Evolutionary conservation across 2,797 vertebrate genomes (phyloP).

Genomic region (Margarornis squamiger): DNA sequence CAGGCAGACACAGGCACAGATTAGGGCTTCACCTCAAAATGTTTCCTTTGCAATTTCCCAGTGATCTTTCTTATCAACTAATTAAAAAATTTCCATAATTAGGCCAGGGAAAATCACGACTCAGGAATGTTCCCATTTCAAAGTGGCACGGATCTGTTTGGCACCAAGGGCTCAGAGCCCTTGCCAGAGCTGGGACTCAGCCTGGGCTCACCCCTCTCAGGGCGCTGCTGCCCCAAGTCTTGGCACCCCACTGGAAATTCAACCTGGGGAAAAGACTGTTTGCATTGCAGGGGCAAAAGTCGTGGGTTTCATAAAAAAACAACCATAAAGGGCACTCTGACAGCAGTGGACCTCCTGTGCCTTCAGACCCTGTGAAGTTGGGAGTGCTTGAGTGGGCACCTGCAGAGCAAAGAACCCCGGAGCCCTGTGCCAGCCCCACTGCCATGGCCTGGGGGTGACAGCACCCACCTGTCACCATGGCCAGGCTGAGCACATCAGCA

Average conservation of each 20-base stretch:
- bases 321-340: background rate
- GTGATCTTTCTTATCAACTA: slow-evolving; percentile 49
- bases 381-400: background rate
- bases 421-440: background rate
- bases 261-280: background rate
- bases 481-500: background rate
- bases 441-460: background rate
- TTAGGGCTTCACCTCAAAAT: slow-evolving; percentile 18
- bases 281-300: background rate
- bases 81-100: slow-evolving; percentile 57
- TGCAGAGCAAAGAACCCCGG: background rate
- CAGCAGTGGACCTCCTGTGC: fast-evolving
- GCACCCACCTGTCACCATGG: fast-evolving
- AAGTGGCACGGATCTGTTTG: background rate
- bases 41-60: slow-evolving; percentile 20
- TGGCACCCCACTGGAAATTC: background rate
- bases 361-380: background rate
- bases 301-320: fast-evolving
- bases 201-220: background rate
- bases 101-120: slow-evolving; percentile 35
- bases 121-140: background rate
- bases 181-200: background rate
- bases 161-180: fast-evolving
- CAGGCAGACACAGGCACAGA: background rate
- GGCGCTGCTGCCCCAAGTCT: background rate